A percentile compares a stretch with the other conserved stretches of the same genome.
These are phyloP conservation scores for Fregetta grallaria DNA, from an alignment of 2,113 vertebrate species.

Conservation along the genomic window DNA sequence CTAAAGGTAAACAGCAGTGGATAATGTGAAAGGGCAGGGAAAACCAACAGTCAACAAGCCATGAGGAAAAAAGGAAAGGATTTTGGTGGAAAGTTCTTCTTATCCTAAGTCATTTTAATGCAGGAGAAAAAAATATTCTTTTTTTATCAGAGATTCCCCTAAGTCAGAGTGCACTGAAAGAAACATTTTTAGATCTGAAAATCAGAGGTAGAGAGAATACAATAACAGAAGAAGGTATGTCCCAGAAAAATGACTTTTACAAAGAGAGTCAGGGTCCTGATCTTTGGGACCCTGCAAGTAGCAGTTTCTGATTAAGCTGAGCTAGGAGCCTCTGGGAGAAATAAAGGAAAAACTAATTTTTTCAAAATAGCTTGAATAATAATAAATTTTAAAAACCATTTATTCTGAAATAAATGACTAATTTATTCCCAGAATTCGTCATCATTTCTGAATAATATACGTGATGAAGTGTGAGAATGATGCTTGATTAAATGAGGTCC, in stretches of 20 bases:
- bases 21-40: not conserved
- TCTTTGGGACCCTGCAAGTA: not conserved
- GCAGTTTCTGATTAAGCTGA: conserved; percentile 16
- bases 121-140: not conserved
- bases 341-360: conserved; percentile 8
- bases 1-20: not conserved
- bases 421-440: conserved; percentile 65
- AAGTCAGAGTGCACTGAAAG: not conserved
- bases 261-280: not conserved
- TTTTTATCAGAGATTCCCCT: not conserved
- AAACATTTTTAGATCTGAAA: not conserved
- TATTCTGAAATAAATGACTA: conserved; percentile 53
- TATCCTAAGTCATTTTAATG: not conserved
- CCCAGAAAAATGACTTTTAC: not conserved
- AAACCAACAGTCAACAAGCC: not conserved
- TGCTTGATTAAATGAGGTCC: conserved; percentile 70
- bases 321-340: not conserved
- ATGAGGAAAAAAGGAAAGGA: not conserved
- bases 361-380: conserved; percentile 43
- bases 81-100: not conserved
- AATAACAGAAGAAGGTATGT: not conserved
- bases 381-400: conserved; percentile 52
- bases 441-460: conserved; percentile 67
- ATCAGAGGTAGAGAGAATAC: not conserved
- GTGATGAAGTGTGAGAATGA: conserved; percentile 70